Evolutionary conservation across 2,797 vertebrate genomes (phyloP), one percentile per base, ranked within the genome.

Genomic region (Yasuhikotakia modesta): DNA sequence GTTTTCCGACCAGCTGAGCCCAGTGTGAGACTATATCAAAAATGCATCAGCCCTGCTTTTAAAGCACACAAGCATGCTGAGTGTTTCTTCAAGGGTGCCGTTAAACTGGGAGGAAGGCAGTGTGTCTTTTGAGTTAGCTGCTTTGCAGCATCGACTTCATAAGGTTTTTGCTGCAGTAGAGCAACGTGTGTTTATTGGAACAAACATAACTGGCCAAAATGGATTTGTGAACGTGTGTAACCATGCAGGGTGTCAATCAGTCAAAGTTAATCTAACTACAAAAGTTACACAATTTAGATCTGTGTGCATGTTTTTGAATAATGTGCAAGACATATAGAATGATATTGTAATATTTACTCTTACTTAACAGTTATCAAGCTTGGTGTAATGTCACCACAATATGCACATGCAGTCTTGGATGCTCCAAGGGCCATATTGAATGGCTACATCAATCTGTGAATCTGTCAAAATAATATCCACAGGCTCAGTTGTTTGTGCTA

Each of bases 11-110:
- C 73, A 63, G 60, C 63, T 58, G 39, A 76, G 50, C 27, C 67
- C 81, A 68, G 50, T 45, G 79, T 85, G 85, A 83, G 73, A 81
- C 81, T 84, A 76, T 80, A 85, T 90, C 82, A 87, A 86, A 83
- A 87, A 90, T 87, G 77, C 84, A 90, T 85, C 83, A 86, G 67
- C 19, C n/a, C 21, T 11, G 39, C 39, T 55, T 58, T 71, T 7
- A 71, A 71, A 45, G 53, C 69, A 58, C 35, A 58, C 65, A 22
- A 74, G 79, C 76, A 86, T 70, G 80, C 58, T 61, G 58, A 10
- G 58, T 76, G 86, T 79, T 73, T 85, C 78, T 83, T 79, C 72
- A 50, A 30, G 53, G 39, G 81, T 82, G 53, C 13, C 1, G 85
- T 86, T 70, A 81, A 82, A 87, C 86, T 83, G 78, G 68, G 79